These are phyloP conservation scores for Siniperca knerii DNA, from an alignment of 2,113 vertebrate genomes.

Conservation along the genomic window DNA sequence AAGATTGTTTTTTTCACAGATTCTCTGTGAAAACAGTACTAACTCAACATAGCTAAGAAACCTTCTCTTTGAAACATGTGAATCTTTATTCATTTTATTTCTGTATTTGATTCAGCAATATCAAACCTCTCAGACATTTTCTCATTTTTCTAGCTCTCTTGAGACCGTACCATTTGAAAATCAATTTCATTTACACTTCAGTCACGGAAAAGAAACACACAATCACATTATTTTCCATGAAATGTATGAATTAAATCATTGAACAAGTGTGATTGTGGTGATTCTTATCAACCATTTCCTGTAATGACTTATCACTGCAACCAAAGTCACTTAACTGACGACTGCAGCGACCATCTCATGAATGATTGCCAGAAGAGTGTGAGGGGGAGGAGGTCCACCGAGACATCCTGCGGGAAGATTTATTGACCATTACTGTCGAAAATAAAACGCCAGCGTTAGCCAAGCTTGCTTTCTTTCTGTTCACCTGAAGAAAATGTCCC, in stretches of 20 bases:
- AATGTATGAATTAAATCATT: not conserved
- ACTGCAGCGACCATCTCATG: not conserved
- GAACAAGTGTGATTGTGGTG: not conserved
- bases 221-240: not conserved
- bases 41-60: not conserved
- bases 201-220: not conserved
- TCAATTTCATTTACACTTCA: not conserved
- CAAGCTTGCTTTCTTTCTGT: not conserved
- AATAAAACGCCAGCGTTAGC: not conserved
- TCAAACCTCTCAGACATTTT: not conserved
- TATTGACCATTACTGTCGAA: conserved; percentile 30
- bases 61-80: not conserved
- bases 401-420: conserved; percentile 14
- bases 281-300: not conserved
- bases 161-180: not conserved
- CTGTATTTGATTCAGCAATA: not conserved
- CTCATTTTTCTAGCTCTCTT: not conserved
- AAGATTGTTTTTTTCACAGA: not conserved
- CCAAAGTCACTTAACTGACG: not conserved
- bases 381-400: not conserved
- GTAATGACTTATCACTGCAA: not conserved
- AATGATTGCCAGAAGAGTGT: not conserved
- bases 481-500: not conserved
- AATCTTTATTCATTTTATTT: conserved; percentile 1
- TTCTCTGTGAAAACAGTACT: not conserved